Percentiles rank a stretch among this genome's conserved stretches.
phyloP scores from a whole-genome alignment of 2,888 invertebrate genomes.

The Cantharis rufa region DNA sequence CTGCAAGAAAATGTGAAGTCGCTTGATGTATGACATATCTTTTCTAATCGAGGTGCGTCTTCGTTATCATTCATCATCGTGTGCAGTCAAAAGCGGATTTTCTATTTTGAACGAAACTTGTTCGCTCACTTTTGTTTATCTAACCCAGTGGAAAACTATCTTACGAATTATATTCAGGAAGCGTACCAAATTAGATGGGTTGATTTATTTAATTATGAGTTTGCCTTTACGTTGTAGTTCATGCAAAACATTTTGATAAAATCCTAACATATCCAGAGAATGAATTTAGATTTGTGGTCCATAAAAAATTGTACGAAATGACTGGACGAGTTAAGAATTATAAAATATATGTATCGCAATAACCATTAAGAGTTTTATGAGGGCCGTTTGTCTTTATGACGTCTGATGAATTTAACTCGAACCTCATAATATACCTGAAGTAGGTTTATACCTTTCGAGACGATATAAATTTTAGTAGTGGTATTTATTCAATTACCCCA shows the following conservation, averaged over 20 bases:
- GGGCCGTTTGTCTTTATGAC: not conserved
- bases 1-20: not conserved
- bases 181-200: not conserved
- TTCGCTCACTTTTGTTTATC: not conserved
- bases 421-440: not conserved
- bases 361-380: not conserved
- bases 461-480: not conserved
- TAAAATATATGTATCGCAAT: not conserved
- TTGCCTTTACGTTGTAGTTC: not conserved
- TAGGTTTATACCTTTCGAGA: not conserved
- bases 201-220: not conserved
- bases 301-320: not conserved
- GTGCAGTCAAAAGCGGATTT: not conserved
- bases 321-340: not conserved
- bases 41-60: not conserved
- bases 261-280: not conserved
- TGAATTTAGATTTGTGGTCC: not conserved
- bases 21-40: not conserved
- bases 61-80: not conserved
- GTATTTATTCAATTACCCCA: not conserved
- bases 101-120: not conserved
- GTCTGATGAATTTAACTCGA: not conserved
- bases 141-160: not conserved
- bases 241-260: not conserved
- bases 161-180: not conserved